These are phyloP conservation scores for Bicyclus anynana DNA, from an alignment of 1,140 invertebrate genomes.

Conservation along the genomic window DNA sequence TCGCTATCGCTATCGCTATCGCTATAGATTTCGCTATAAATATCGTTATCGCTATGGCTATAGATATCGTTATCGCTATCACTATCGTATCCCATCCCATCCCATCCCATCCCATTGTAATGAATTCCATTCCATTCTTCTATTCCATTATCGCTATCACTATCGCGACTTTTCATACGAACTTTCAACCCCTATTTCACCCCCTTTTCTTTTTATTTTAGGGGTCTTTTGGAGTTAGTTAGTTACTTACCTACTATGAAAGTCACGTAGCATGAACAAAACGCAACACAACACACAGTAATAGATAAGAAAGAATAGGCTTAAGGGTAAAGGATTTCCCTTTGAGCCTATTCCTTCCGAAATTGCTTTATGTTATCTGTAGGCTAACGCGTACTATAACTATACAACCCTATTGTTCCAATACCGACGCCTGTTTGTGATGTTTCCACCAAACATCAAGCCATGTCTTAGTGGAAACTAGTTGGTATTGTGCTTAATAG, in stretches of 20 bases:
- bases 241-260: neutral
- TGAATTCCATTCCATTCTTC: too few relatives aligned
- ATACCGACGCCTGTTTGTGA: neutral
- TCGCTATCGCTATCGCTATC: too few relatives aligned
- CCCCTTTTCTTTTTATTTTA: too few relatives aligned
- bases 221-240: neutral
- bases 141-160: too few relatives aligned
- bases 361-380: slow-evolving; percentile 7
- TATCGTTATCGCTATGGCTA: too few relatives aligned
- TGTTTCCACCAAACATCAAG: neutral
- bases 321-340: slow-evolving; percentile 2
- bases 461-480: neutral
- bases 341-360: slow-evolving; percentile 4
- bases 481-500: neutral
- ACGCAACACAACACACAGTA: neutral
- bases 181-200: too few relatives aligned
- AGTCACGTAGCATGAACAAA: neutral
- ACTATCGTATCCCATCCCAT: too few relatives aligned
- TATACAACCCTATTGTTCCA: slow-evolving; percentile 1
- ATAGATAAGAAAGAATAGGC: slow-evolving; percentile 6
- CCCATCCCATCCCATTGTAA: too few relatives aligned
- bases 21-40: too few relatives aligned
- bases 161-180: too few relatives aligned
- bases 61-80: too few relatives aligned
- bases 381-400: neutral